Base-by-base conservation (phyloP, 1,140 invertebrate genomes). In the Lepidurus apus region DNA sequence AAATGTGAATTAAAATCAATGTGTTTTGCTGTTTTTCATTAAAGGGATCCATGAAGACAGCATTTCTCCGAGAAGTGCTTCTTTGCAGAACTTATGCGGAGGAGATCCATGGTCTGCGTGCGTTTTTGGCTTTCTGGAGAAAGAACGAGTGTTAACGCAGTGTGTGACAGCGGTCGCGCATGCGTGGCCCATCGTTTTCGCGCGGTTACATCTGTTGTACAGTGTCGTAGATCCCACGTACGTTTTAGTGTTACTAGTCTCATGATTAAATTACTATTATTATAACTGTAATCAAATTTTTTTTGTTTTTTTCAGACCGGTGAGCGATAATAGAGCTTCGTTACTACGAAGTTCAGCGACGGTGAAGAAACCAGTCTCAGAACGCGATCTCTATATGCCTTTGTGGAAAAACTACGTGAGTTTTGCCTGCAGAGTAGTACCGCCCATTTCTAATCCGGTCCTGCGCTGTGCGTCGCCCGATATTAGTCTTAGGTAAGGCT, bases 391-490 rank as follows among this genome's bases (percentile, higher is more conserved):
- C 73, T 96, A 98, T 84, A 91, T 98, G 87, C 91, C 93, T 84
- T 88, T 98, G 0, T 99, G 96, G 96, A 93, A 96, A 83, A 98
- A 98, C 87, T 98, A 98, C 85, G 90, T 97, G 76, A 94, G 95
- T 11, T 93, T 97, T 87, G 95, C 95, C 3, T 98, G 97, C 87
- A 89, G 95, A 80, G 92, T 98, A 8, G 95, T 97, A 1, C 93
- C 93, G 26, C 91, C 93, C 24, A 89, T 90, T 43, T 91, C 93
- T 0, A 93, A 90, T 82, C 91, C 93, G 0, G 89, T 95, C 2
- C 89, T 95, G 26, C 89, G 95, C 43, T 97, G 94, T 85, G 94
- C 93, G 6, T 97, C 95, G 81, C 95, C 96, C 21, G 95, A 98
- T 87, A 88, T 97, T 43, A 95, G 93, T 85, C 88, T 95, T 78